Percentiles rank a stretch among this genome's conserved stretches.
Evolutionary conservation across 2,888 invertebrate genomes (phyloP).

Genomic region (Trachelus tabidus): DNA sequence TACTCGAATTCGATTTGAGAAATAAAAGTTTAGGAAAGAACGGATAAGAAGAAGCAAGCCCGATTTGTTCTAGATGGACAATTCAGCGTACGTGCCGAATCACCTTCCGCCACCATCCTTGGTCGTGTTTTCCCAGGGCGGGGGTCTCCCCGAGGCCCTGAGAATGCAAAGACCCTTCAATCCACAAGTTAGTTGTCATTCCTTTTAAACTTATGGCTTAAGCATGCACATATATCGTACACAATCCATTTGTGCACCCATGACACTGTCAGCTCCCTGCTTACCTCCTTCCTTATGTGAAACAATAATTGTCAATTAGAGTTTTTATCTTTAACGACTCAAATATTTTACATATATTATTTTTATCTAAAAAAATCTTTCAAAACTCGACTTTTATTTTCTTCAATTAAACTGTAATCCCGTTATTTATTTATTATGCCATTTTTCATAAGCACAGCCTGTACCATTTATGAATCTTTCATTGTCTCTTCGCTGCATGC

Average conservation of each 20-base stretch:
- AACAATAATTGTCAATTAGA: not conserved
- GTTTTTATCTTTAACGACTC: not conserved
- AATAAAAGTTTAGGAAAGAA: conserved; percentile 27
- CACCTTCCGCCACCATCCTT: conserved; percentile 80
- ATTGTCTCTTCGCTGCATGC: not conserved
- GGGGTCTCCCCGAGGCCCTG: conserved; percentile 79
- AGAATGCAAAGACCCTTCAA: conserved; percentile 82
- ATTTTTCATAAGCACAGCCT: not conserved
- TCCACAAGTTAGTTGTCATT: conserved; percentile 71
- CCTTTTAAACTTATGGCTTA: not conserved
- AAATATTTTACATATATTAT: not conserved
- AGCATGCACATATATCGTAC: not conserved
- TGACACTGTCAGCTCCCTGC: not conserved
- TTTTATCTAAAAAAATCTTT: not conserved
- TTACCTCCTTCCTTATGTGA: not conserved
- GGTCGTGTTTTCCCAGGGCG: conserved; percentile 81
- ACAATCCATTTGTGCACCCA: not conserved
- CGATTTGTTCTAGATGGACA: conserved; percentile 73
- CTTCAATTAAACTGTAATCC: not conserved
- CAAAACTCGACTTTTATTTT: not conserved
- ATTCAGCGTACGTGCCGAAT: conserved; percentile 78
- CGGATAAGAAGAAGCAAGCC: conserved; percentile 8
- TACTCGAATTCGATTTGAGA: conserved; percentile 15
- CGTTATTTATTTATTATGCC: not conserved
- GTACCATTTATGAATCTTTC: not conserved